Conservation (phyloP, 2,888 invertebrate genomes). For the Stictocephala bisonia region DNA sequence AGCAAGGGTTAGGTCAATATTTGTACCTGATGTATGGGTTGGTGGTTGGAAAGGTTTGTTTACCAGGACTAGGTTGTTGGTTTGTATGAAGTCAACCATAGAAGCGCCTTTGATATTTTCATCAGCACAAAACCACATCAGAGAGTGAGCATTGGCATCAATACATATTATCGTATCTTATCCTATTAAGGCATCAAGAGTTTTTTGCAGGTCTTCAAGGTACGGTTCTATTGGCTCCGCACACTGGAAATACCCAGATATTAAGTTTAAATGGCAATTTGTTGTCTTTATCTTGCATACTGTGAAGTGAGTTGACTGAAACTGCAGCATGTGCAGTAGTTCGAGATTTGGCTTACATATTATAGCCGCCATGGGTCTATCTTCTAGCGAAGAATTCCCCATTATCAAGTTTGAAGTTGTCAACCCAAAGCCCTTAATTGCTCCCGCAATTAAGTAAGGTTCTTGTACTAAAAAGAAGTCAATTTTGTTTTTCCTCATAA, state of each 20-base stretch:
- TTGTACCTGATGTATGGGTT: background rate
- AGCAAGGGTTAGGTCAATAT: constrained; percentile 30
- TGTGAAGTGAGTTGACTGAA: background rate
- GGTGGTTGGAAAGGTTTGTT: background rate
- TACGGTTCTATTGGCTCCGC: background rate
- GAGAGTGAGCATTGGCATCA: constrained; percentile 11
- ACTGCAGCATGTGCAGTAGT: background rate
- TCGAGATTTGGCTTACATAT: background rate
- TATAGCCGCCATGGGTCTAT: constrained; percentile 9
- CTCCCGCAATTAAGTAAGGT: background rate
- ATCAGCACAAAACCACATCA: background rate
- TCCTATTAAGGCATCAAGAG: background rate
- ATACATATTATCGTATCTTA: background rate
- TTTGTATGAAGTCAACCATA: background rate
- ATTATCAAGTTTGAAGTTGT: background rate
- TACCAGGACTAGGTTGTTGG: background rate
- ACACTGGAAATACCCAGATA: constrained; percentile 29
- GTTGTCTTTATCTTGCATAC: background rate
- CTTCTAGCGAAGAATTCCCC: background rate
- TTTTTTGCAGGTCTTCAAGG: background rate
- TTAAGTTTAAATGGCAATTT: background rate
- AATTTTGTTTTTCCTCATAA: background rate
- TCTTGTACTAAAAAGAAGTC: constrained; percentile 9
- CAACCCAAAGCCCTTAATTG: background rate
- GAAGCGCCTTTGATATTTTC: background rate